Evolutionary conservation across 2,888 invertebrate genomes (phyloP).

Genomic region (Odontomyia ornata): DNA sequence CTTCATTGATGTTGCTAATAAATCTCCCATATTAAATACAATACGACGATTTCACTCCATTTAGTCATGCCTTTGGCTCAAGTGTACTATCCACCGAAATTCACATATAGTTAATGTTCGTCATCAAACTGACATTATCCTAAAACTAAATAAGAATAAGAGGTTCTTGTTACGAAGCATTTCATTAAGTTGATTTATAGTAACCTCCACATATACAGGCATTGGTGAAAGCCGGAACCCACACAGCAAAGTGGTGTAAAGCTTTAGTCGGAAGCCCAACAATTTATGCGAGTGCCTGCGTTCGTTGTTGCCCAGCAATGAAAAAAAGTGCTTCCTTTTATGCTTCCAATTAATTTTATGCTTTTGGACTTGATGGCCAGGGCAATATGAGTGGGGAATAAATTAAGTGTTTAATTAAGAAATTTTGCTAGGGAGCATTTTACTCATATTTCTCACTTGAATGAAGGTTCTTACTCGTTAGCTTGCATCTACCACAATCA

Average conservation of each 20-base stretch:
- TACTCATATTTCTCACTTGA: conserved; percentile 31
- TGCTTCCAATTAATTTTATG: conserved; percentile 44
- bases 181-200: conserved; percentile 45
- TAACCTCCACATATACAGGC: conserved; percentile 19
- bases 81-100: conserved; percentile 3
- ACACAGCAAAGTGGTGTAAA: background rate
- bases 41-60: conserved; percentile 9
- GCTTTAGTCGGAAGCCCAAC: background rate
- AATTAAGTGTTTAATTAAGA: conserved; percentile 45
- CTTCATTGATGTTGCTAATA: conserved; percentile 15
- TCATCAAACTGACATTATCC: conserved; percentile 44
- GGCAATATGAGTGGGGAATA: conserved; percentile 39
- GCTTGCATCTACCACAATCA: background rate
- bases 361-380: conserved; percentile 40
- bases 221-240: conserved; percentile 6
- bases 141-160: conserved; percentile 45
- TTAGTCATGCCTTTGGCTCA: background rate
- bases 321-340: conserved; percentile 40
- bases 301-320: conserved; percentile 32
- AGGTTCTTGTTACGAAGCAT: conserved; percentile 40
- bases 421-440: conserved; percentile 39
- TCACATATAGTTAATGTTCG: conserved; percentile 42
- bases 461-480: background rate
- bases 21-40: conserved; percentile 25
- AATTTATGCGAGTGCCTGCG: conserved; percentile 21